Base-by-base conservation (phyloP, 2,888 invertebrate species). In the Eupeodes latifasciatus region DNA sequence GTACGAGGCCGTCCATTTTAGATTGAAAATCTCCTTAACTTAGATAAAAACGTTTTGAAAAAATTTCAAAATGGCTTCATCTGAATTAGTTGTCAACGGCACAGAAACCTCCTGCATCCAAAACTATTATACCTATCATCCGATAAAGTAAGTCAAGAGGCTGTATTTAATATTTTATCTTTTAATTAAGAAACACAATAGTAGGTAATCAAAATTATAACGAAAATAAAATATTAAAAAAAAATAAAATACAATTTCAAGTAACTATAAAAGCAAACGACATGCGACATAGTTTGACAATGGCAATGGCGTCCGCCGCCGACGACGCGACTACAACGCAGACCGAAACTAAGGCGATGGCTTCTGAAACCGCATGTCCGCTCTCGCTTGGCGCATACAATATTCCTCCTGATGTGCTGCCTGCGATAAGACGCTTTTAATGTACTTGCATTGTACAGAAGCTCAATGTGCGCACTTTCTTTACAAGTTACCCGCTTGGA, bases 271-370 rank as follows among this genome's bases (percentile, higher is more conserved):
- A 51, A 27, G 27, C 47, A 71, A 83, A 79, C 16, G 49, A 83
- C 71, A 86, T 84, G 79, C 74, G 76, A 83, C 82, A 80, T 82
- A 85, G 80, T 90, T 89, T 90, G 89, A 89, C 90, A 90, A 87
- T 90, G 87, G 83, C 40, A 40, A 40, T 40, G 40, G 40, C 85
- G 67, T 79, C 83, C 75, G 67, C 36, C 57, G 66, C 49, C 81
- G 9, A 40, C 40, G 40, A 9, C 9, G 40, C 2, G 4, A 4
- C 2, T 4, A 9, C 59, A 34, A 34, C 59, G 47, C 4, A 34
- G n/a, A 57, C 9, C n/a, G 12, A 11, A 6, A 40, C 40, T 9
- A 4, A 40, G 5, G 40, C 11, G 27, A 27, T 5, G 34, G 34
- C 59, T 36, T 59, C n/a, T 59, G 59, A 59, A 59, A 36, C 59